These are phyloP conservation scores for Morone chrysops DNA, from an alignment of 2,113 vertebrate species.

Conservation along the genomic window DNA sequence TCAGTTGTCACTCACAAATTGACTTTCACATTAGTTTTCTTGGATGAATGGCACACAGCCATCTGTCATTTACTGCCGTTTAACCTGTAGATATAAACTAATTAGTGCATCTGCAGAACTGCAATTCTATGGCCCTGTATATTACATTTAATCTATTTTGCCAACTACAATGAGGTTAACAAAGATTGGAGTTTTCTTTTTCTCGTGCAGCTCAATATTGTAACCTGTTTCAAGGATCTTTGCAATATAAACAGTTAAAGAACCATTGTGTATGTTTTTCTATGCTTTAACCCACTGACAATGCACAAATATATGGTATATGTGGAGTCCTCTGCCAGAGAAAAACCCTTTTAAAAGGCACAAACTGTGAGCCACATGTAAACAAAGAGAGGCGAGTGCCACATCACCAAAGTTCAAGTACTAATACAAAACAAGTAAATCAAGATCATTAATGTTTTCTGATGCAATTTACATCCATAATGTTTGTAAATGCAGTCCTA, in stretches of 20 bases:
- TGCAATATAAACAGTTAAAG: not conserved
- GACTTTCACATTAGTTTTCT: constrained; percentile 66
- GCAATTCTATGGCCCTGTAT: not conserved
- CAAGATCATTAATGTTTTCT: not conserved
- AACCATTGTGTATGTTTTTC: not conserved
- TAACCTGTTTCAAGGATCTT: not conserved
- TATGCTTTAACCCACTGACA: not conserved
- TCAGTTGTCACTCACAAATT: constrained; percentile 75
- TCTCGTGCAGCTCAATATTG: not conserved
- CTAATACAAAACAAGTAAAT: not conserved
- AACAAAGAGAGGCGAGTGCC: not conserved
- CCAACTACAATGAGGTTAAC: constrained; percentile 5
- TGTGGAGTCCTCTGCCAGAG: not conserved
- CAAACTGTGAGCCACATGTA: not conserved
- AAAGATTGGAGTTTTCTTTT: constrained; percentile 9
- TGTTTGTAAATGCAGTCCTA: not conserved
- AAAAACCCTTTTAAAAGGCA: not conserved
- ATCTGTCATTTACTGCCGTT: constrained; percentile 60
- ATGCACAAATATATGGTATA: not conserved
- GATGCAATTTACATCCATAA: not conserved
- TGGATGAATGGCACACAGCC: constrained; percentile 50
- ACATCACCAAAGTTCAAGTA: not conserved
- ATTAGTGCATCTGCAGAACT: constrained; percentile 26
- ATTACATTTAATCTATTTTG: constrained; percentile 28
- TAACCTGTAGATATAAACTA: constrained; percentile 40